A percentile compares a stretch with the other conserved stretches of the same genome.
Evolutionary conservation across 2,113 vertebrate species (phyloP).

Genomic region (Catharus minimus): DNA sequence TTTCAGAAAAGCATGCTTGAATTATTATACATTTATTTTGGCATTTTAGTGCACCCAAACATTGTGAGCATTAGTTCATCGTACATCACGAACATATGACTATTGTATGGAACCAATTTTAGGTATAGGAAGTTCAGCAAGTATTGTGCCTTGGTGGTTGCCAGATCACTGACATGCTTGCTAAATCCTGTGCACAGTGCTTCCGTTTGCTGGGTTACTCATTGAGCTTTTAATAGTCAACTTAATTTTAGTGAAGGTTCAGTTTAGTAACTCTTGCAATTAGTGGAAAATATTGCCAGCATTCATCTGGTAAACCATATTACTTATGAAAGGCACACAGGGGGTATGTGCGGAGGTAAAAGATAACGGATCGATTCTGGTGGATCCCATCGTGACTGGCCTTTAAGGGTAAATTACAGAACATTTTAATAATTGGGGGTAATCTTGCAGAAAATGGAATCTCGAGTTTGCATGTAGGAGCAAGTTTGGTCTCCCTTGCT

Average conservation of each 20-base stretch:
- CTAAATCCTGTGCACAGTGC: constrained; percentile 17
- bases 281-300: constrained; percentile 57
- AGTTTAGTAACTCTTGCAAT: constrained; percentile 70
- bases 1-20: neutral
- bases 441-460: constrained; percentile 80
- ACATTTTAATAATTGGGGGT: constrained; percentile 91
- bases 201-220: constrained; percentile 55
- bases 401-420: constrained; percentile 88
- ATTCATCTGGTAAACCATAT: constrained; percentile 44
- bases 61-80: neutral
- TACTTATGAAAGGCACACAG: neutral
- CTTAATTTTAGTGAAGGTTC: constrained; percentile 72
- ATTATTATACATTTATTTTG: neutral
- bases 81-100: neutral
- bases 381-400: constrained; percentile 86
- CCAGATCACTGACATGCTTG: constrained; percentile 18
- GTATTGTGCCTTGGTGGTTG: neutral
- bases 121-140: constrained; percentile 21
- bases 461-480: constrained; percentile 55
- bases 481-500: constrained; percentile 77
- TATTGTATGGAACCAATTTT: constrained; percentile 16
- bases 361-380: constrained; percentile 85
- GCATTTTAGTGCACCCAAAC: neutral
- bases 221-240: constrained; percentile 68
- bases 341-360: constrained; percentile 14